Conservation (phyloP, 2,797 vertebrate genomes). For the Paratrypauchen microcephalus region DNA sequence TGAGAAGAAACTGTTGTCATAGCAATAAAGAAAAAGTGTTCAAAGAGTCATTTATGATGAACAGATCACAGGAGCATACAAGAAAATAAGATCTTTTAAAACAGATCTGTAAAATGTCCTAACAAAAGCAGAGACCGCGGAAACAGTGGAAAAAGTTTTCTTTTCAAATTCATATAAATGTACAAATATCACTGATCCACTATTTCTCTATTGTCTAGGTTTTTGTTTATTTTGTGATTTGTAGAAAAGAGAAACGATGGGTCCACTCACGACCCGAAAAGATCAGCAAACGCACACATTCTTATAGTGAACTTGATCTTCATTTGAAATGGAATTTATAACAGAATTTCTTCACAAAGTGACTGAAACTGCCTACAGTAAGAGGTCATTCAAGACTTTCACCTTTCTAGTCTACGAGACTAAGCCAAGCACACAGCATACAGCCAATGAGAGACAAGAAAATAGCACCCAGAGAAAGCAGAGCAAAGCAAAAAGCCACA, state of each 20-base stretch:
- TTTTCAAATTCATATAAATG: neutral
- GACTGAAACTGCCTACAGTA: conserved; percentile 26
- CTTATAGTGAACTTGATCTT: neutral
- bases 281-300: neutral
- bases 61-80: neutral
- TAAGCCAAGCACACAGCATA: conserved; percentile 49
- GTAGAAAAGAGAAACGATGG: neutral
- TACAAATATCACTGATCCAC: neutral
- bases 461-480: conserved; percentile 32
- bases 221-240: neutral
- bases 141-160: neutral
- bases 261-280: neutral
- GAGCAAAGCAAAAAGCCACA: conserved; percentile 58
- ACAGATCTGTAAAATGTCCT: neutral
- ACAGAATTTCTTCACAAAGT: neutral
- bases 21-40: neutral
- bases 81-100: neutral
- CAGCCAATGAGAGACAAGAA: conserved; percentile 31
- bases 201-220: neutral
- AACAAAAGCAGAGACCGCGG: neutral
- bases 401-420: conserved; percentile 3
- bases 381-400: conserved; percentile 17
- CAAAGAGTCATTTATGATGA: neutral
- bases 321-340: neutral
- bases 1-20: neutral